Evolutionary conservation across 1,140 invertebrate genomes (phyloP).

Genomic region (Dendrolimus kikuchii): DNA sequence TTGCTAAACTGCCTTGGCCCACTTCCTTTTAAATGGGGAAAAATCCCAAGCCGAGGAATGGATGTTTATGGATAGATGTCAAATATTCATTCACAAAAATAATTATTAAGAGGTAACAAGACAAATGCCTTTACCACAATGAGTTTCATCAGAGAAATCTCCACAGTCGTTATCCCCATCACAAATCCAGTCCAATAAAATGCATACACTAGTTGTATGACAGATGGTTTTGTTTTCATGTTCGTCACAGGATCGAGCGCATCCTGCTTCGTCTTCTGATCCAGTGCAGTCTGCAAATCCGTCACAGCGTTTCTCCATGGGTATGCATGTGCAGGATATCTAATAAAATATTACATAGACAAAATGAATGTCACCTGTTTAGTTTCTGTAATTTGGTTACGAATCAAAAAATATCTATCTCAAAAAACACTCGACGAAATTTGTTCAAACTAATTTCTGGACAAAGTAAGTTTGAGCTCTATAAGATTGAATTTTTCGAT

Average conservation of each 20-base stretch:
- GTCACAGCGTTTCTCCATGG: constrained; percentile 74
- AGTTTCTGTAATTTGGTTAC: too few relatives aligned
- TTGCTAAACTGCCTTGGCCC: too few relatives aligned
- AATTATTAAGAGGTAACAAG: too few relatives aligned
- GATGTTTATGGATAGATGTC: background rate
- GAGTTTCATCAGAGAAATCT: constrained; percentile 87
- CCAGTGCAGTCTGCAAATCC: constrained; percentile 76
- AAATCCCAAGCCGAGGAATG: too few relatives aligned
- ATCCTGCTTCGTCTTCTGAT: constrained; percentile 79
- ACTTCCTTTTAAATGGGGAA: too few relatives aligned
- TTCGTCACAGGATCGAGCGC: constrained; percentile 74
- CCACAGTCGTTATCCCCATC: constrained; percentile 86
- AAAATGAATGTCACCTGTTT: too few relatives aligned
- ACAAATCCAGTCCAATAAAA: constrained; percentile 83
- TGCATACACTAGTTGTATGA: constrained; percentile 81
- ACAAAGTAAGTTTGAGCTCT: too few relatives aligned
- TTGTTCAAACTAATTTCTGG: too few relatives aligned
- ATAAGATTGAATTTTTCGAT: too few relatives aligned
- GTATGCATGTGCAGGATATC: constrained; percentile 76
- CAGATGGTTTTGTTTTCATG: constrained; percentile 76
- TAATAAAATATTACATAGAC: constrained; percentile 6
- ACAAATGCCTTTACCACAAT: constrained; percentile 74
- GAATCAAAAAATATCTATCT: too few relatives aligned
- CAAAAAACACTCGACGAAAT: too few relatives aligned
- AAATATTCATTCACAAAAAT: too few relatives aligned